Evolutionary conservation across 2,797 vertebrate genomes (phyloP).

Genomic region (Clamator glandarius): DNA sequence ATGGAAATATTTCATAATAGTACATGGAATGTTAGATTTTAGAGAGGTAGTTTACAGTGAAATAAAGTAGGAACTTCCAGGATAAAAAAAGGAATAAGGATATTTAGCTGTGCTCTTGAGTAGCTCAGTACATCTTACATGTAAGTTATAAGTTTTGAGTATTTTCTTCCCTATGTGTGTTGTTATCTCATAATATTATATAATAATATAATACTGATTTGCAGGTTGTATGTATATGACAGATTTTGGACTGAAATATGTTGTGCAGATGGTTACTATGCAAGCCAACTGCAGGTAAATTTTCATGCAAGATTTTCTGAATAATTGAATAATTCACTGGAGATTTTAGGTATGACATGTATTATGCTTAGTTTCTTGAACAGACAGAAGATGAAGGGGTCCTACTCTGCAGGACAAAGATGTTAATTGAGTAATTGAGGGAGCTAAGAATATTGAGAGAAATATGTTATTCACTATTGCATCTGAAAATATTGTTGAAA

Average conservation of each 20-base stretch:
- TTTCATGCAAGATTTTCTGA: background rate
- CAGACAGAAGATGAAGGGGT: background rate
- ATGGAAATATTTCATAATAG: background rate
- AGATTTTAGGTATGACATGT: background rate
- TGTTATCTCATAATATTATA: background rate
- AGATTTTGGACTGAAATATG: background rate
- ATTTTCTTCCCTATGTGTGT: background rate
- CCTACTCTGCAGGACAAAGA: background rate
- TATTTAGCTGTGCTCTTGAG: background rate
- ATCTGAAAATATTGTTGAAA: background rate
- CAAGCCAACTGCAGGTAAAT: background rate
- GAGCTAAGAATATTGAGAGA: background rate
- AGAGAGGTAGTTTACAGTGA: background rate
- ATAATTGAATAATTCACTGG: background rate
- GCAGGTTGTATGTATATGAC: rapidly evolving
- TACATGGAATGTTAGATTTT: background rate
- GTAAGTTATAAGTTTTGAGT: background rate
- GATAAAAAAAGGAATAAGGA: background rate
- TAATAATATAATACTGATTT: background rate
- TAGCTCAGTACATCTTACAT: background rate
- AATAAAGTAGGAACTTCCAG: background rate
- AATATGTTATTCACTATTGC: background rate
- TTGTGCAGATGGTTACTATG: background rate
- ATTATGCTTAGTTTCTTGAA: background rate
- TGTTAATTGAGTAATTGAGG: background rate